phyloP scores from a whole-genome alignment of 2,888 invertebrate genomes.

The Nephrotoma appendiculata region DNA sequence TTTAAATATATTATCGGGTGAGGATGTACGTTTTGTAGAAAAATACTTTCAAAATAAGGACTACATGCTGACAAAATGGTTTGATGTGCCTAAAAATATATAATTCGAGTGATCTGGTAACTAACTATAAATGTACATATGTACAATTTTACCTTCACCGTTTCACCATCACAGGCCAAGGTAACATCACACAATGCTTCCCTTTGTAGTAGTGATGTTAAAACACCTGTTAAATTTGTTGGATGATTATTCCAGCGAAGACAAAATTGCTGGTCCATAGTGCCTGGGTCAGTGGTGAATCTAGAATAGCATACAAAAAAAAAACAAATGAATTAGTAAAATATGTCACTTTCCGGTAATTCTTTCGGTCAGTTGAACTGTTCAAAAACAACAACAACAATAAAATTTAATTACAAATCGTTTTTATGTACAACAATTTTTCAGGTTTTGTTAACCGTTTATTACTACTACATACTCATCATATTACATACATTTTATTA shows the following conservation, averaged over 20 bases:
- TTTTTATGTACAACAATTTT: neutral
- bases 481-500: neutral
- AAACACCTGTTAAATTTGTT: slow-evolving; percentile 78
- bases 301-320: slow-evolving; percentile 16
- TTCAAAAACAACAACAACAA: neutral
- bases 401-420: neutral
- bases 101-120: neutral
- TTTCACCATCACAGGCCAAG: slow-evolving; percentile 80
- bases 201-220: slow-evolving; percentile 71
- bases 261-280: slow-evolving; percentile 70
- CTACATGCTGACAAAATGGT: slow-evolving; percentile 87
- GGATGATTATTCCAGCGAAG: slow-evolving; percentile 92
- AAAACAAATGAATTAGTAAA: neutral
- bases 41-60: slow-evolving; percentile 86
- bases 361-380: neutral
- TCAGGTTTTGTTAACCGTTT: neutral
- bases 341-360: neutral
- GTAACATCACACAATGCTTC: slow-evolving; percentile 88
- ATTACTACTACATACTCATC: neutral
- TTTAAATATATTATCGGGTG: slow-evolving; percentile 86
- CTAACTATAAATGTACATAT: neutral
- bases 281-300: slow-evolving; percentile 36
- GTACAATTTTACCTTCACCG: slow-evolving; percentile 47
- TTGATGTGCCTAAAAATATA: slow-evolving; percentile 58
- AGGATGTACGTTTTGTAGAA: slow-evolving; percentile 76